Conservation (phyloP, 2,888 invertebrate genomes). For the Nephrotoma appendiculata region DNA sequence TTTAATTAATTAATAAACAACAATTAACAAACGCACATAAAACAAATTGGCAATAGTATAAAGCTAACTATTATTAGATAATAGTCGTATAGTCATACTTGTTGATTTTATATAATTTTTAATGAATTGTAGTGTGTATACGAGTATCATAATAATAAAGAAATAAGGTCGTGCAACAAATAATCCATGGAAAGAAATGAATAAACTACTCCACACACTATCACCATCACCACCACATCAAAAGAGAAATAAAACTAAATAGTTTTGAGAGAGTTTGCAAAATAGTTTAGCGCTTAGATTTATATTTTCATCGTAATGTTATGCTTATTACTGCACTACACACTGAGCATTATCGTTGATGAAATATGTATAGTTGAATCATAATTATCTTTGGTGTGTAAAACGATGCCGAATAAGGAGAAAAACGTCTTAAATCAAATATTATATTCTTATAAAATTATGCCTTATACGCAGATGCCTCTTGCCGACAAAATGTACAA, state of each 20-base stretch:
- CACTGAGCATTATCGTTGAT: not conserved
- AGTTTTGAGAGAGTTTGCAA: not conserved
- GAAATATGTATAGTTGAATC: not conserved
- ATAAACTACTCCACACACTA: not conserved
- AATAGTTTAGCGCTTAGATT: not conserved
- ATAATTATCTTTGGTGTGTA: not conserved
- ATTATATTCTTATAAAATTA: not conserved
- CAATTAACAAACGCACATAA: no score
- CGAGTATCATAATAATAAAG: not conserved
- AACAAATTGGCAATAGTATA: no score
- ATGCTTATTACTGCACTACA: not conserved
- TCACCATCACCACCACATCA: not conserved
- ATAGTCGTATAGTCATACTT: not conserved
- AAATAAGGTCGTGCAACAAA: not conserved
- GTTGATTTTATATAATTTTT: not conserved
- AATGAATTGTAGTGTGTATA: not conserved
- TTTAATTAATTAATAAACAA: no score
- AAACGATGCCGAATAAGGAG: not conserved
- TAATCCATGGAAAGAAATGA: not conserved
- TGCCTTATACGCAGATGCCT: not conserved
- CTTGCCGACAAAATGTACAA: not conserved
- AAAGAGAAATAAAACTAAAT: not conserved
- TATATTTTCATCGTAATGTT: not conserved
- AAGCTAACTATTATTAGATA: not conserved
- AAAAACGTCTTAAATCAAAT: not conserved